phyloP scores from a whole-genome alignment of 1,140 invertebrate species.

The Neodiprion virginianus region DNA sequence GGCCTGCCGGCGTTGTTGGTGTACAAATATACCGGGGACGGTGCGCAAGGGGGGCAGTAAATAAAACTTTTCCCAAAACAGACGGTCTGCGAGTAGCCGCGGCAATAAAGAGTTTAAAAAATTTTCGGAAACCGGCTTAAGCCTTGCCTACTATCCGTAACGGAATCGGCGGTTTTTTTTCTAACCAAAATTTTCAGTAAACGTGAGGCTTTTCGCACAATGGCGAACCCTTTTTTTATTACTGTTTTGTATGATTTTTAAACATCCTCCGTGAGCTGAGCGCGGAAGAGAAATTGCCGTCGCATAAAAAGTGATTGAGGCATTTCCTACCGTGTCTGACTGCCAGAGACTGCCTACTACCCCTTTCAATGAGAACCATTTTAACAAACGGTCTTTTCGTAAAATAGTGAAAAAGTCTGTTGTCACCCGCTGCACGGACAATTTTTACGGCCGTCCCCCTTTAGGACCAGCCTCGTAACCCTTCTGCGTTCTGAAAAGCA shows the following conservation, averaged over 20 bases:
- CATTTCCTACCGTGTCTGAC: not conserved
- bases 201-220: constrained; percentile 14
- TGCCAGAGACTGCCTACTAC: not conserved
- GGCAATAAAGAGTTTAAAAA: not conserved
- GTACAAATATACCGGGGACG: too few species aligned
- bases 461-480: not conserved
- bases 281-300: not conserved
- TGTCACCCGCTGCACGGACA: not conserved
- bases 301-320: constrained; percentile 5
- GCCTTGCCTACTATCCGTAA: constrained; percentile 44
- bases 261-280: not conserved
- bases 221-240: constrained; percentile 31
- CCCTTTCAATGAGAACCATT: not conserved
- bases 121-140: constrained; percentile 20
- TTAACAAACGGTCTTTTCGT: not conserved
- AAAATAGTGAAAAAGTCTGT: not conserved
- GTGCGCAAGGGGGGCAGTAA: not conserved
- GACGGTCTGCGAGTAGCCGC: not conserved
- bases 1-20: not conserved
- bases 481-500: not conserved
- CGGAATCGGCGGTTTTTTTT: constrained; percentile 43
- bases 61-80: not conserved
- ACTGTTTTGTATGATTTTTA: not conserved
- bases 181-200: constrained; percentile 23
- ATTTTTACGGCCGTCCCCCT: not conserved